These are phyloP conservation scores for Tichodroma muraria DNA, from an alignment of 2,113 vertebrate genomes.

Conservation along the genomic window DNA sequence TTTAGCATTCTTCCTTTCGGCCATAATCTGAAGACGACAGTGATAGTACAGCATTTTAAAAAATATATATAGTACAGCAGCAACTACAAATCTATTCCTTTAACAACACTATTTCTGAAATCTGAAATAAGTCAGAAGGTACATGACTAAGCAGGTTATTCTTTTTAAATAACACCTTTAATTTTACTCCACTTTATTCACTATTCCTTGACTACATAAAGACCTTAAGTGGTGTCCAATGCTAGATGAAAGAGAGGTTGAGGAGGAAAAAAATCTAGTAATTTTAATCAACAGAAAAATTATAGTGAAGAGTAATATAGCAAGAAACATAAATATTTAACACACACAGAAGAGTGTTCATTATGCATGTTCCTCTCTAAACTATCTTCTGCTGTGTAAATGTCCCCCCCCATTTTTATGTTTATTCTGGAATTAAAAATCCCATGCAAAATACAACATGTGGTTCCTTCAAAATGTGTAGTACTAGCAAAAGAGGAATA, in stretches of 20 bases:
- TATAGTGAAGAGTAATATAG: not conserved
- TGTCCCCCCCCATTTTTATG: not conserved
- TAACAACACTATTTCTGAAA: not conserved
- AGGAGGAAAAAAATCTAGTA: not conserved
- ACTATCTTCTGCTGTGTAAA: not conserved
- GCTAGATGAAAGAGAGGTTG: not conserved
- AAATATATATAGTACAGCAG: not conserved
- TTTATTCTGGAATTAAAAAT: not conserved
- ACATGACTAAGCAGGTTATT: not conserved
- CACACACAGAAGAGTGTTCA: not conserved
- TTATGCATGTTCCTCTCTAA: not conserved
- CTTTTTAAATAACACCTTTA: not conserved
- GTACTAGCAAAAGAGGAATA: not conserved
- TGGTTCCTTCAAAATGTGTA: not conserved
- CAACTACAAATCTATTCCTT: not conserved
- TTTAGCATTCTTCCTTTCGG: conserved; percentile 93
- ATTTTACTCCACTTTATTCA: not conserved
- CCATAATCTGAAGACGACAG: conserved; percentile 85
- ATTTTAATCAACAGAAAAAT: not conserved
- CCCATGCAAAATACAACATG: not conserved
- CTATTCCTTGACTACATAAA: not conserved
- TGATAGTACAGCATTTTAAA: not conserved
- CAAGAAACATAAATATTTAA: not conserved
- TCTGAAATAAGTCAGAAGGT: not conserved
- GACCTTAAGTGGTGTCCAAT: not conserved